Percentiles rank a stretch among this genome's conserved stretches.
phyloP scores from a whole-genome alignment of 2,113 vertebrate genomes.

The Lampris incognitus region DNA sequence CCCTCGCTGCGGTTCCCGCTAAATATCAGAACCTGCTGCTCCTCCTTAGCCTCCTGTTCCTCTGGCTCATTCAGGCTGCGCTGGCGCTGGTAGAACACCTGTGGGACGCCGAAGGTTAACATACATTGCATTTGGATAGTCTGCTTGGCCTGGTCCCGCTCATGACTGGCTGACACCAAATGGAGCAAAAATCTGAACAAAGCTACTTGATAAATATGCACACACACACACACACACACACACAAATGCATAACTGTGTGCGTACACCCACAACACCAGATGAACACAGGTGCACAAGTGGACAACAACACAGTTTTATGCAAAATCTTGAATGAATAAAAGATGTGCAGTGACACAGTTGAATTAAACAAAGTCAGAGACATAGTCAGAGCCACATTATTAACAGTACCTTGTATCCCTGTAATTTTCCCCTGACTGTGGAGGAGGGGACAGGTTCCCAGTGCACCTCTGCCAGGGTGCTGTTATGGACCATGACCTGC shows the following conservation, averaged over 20 bases:
- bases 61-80: conserved; percentile 81
- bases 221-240: background rate
- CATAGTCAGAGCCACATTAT: background rate
- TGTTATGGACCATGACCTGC: conserved; percentile 87
- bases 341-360: too few relatives aligned
- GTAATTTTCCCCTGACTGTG: conserved; percentile 87
- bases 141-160: too few relatives aligned
- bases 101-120: background rate
- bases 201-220: too few relatives aligned
- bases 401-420: conserved; percentile 89
- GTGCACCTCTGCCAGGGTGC: conserved; percentile 89
- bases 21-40: conserved; percentile 88
- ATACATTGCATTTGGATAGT: background rate
- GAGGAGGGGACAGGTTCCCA: conserved; percentile 89
- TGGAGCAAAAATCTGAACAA: too few relatives aligned
- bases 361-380: background rate
- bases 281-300: too few relatives aligned
- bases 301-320: too few relatives aligned
- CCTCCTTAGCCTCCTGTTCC: conserved; percentile 76
- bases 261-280: too few relatives aligned
- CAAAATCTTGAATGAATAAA: too few relatives aligned
- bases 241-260: background rate
- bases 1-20: conserved; percentile 88
- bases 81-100: conserved; percentile 93
- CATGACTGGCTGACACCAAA: too few relatives aligned